A percentile compares a stretch with the other conserved stretches of the same genome.
phyloP scores from a whole-genome alignment of 1,140 invertebrate species.

The Ptiloglossa arizonensis region DNA sequence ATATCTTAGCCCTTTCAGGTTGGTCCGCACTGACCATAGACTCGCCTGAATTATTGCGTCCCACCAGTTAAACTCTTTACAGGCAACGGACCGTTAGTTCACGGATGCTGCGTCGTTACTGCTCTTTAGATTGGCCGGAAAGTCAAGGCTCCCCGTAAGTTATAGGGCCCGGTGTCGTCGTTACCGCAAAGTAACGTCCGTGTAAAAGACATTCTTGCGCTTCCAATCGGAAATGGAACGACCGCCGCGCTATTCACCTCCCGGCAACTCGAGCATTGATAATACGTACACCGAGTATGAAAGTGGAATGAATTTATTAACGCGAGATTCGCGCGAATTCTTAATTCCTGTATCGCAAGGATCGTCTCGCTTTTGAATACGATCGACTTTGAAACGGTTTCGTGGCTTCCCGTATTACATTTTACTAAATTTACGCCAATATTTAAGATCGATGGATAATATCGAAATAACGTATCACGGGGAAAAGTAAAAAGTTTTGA shows the following conservation, averaged over 20 bases:
- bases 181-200: slow-evolving; percentile 33
- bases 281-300: background rate
- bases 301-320: background rate
- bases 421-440: too few species aligned
- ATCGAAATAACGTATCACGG: too few species aligned
- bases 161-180: slow-evolving; percentile 52
- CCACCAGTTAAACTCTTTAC: slow-evolving; percentile 64
- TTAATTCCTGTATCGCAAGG: too few species aligned
- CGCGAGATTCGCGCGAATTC: background rate
- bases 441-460: too few species aligned
- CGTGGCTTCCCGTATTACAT: too few species aligned
- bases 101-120: slow-evolving; percentile 52
- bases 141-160: slow-evolving; percentile 50
- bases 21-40: slow-evolving; percentile 53
- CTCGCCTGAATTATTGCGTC: slow-evolving; percentile 60
- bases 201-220: slow-evolving; percentile 37
- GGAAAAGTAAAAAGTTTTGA: too few species aligned
- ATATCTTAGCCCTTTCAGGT: slow-evolving; percentile 64
- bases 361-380: background rate
- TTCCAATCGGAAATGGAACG: slow-evolving; percentile 35
- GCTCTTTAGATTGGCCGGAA: slow-evolving; percentile 35
- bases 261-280: background rate
- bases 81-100: slow-evolving; percentile 44
- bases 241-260: background rate
- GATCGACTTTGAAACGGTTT: too few species aligned